Evolutionary conservation across 64 coral and sea anemone genomes (phyloP).

Genomic region (Actinia equina): DNA sequence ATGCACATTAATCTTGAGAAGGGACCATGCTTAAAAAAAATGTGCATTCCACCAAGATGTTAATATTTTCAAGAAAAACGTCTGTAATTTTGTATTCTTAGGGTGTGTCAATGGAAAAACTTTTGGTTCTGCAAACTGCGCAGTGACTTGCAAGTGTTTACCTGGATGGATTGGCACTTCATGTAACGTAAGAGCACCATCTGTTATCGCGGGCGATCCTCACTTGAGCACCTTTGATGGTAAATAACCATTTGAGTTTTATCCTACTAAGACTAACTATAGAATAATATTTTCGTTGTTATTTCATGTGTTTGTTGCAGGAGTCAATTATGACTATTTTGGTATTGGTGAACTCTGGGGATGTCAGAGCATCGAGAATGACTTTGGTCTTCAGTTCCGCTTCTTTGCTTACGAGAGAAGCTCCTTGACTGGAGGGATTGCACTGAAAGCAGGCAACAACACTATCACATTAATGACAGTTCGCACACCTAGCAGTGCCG

Average conservation of each 20-base stretch:
- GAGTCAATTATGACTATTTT: constrained; percentile 47
- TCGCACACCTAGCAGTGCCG: too few relatives aligned
- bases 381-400: constrained; percentile 68
- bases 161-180: constrained; percentile 44
- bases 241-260: background rate
- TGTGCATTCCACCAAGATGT: background rate
- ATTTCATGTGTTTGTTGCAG: background rate
- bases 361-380: constrained; percentile 46
- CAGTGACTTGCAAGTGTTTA: background rate
- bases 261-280: too few relatives aligned
- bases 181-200: constrained; percentile 36
- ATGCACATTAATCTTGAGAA: too few relatives aligned
- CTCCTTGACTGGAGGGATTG: constrained; percentile 55
- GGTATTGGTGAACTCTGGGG: constrained; percentile 41
- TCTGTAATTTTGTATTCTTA: too few relatives aligned
- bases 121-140: background rate
- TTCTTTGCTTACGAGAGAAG: constrained; percentile 62
- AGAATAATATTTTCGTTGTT: too few relatives aligned
- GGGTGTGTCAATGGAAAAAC: too few relatives aligned
- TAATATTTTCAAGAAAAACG: too few relatives aligned
- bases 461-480: too few relatives aligned
- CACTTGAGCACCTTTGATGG: constrained; percentile 63
- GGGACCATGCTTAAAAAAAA: too few relatives aligned
- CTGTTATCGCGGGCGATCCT: constrained; percentile 43
- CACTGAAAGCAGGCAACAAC: background rate